These are phyloP conservation scores for Cephus rjabovi DNA, from an alignment of 2,888 invertebrate genomes.

Conservation along the genomic window DNA sequence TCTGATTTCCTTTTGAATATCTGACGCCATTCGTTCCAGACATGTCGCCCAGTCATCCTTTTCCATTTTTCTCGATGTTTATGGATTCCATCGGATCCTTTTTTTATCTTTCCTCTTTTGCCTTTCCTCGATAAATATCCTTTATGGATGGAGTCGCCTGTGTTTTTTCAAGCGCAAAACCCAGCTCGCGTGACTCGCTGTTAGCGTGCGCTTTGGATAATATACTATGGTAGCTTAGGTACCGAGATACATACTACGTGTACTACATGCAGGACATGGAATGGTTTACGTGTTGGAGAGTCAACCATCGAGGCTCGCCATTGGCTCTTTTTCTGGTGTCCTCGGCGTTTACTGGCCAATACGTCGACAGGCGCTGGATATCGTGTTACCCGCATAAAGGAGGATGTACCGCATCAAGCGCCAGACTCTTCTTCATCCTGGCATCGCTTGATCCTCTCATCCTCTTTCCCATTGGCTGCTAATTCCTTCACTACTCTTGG, in stretches of 20 bases:
- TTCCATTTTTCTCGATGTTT: neutral
- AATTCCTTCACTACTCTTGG: neutral
- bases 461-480: neutral
- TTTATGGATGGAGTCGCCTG: neutral
- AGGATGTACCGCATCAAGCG: neutral
- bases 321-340: neutral
- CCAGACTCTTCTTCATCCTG: neutral
- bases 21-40: neutral
- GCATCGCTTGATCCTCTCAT: neutral
- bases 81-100: neutral
- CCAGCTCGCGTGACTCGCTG: neutral
- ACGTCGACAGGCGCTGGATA: neutral
- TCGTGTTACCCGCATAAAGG: neutral
- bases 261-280: too few relatives aligned
- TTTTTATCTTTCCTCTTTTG: neutral
- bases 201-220: neutral
- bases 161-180: neutral
- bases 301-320: neutral
- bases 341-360: neutral
- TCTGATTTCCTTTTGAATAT: neutral
- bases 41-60: too few relatives aligned
- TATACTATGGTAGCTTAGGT: neutral
- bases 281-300: neutral
- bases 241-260: neutral
- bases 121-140: neutral